A percentile compares a stretch with the other conserved stretches of the same genome.
phyloP scores from a whole-genome alignment of 2,113 vertebrate species.

The Xenopus borealis region DNA sequence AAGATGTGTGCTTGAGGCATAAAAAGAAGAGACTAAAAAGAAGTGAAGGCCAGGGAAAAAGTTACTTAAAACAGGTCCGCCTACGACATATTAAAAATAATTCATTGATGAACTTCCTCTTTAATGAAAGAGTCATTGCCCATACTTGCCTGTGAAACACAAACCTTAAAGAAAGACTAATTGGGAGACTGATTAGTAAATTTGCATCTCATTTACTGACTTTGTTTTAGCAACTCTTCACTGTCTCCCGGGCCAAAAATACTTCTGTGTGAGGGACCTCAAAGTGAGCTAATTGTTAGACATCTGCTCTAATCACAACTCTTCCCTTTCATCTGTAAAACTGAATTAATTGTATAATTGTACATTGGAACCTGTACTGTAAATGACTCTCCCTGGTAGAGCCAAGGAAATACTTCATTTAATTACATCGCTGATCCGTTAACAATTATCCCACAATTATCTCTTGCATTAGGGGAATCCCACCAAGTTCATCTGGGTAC shows the following conservation, averaged over 20 bases:
- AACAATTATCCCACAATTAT: conserved; percentile 23
- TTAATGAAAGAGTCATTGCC: no score
- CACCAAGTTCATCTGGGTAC: not conserved
- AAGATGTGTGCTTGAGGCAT: no score
- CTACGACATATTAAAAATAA: no score
- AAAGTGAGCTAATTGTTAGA: not conserved
- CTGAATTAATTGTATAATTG: conserved; percentile 15
- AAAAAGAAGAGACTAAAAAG: no score
- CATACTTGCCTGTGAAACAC: no score
- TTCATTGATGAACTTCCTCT: no score
- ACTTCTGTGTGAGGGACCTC: not conserved
- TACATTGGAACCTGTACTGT: conserved; percentile 7
- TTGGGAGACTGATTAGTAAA: no score
- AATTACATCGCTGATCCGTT: conserved; percentile 25
- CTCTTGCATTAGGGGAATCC: not conserved
- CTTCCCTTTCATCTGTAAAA: not conserved
- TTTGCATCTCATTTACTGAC: no score
- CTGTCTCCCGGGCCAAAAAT: not conserved
- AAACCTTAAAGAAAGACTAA: no score
- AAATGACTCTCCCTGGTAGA: not conserved
- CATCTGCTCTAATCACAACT: not conserved
- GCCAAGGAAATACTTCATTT: conserved; percentile 6
- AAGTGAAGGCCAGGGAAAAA: no score
- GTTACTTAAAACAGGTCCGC: no score
- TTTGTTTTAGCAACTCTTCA: not conserved